Base-by-base conservation (phyloP, 2,888 invertebrate genomes). In the Thecophora atra region DNA sequence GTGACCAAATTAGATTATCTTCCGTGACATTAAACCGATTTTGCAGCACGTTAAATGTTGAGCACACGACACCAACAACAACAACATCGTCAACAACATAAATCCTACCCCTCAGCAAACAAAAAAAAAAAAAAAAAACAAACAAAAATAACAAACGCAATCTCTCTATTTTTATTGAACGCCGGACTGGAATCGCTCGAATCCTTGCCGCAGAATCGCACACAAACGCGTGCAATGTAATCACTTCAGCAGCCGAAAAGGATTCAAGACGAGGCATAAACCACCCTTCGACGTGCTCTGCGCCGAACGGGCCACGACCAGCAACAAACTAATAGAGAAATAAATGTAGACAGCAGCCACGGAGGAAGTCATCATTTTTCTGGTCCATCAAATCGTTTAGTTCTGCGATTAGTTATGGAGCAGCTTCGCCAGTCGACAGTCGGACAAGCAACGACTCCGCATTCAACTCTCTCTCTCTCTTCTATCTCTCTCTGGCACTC, bases 1-100 rank as follows among this genome's bases (percentile, higher is more conserved):
- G 85, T 84, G 85, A 84, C 84, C 85, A 84, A 84, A 84, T 84
- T 85, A 84, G 85, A 84, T 85, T 85, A 84, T 83, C 84, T 84
- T 84, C 83, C 84, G 77, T 79, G 76, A 84, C 85, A 85, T 84
- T 84, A 79, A 83, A 82, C 83, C 79, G 79, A 82, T 83, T 84
- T n/a, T 80, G 77, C 75, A 76, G 73, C 73, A 74, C 76, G 76
- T 79, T 76, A 76, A 79, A 77, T 73, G 75, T 75, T 73, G 73
- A 76, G 75, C 75, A 74, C 77, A 76, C 65, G 73, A 60, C 47
- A 71, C 62, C 70, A 76, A 58, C n/a, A n/a, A n/a, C n/a, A n/a
- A n/a, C 60, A 47, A 69, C 64, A 65, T 66, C 52, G 66, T 54
- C 67, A 73, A 54, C 70, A 73, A 47, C 75, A 56, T 28, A 72